Base-by-base conservation (phyloP, 2,888 invertebrate species). In the Chloroclysta siterata region DNA sequence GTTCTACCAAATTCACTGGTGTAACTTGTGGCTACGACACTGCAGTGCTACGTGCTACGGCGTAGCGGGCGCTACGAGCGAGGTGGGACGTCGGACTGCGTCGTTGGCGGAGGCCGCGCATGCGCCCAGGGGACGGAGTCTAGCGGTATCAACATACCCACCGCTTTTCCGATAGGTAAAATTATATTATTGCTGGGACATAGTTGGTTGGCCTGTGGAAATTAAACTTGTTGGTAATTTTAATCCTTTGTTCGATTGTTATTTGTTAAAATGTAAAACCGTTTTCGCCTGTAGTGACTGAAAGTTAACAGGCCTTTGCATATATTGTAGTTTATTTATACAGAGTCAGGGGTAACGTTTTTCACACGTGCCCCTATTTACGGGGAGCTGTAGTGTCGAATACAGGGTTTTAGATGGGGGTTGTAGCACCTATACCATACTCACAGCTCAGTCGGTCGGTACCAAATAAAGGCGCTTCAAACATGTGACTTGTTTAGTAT, bases 91-190 rank as follows among this genome's bases (percentile, higher is more conserved):
- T 75, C 74, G 75, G 81, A 90, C 90, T 90, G 90, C 90, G 90
- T 79, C 90, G 90, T 77, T 76, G 81, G 80, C 77, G 80, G 83
- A 60, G 63, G 60, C 72, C 79, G 83, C 90, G 89, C 90, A 82
- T 84, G 90, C 87, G 90, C 72, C 17, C 73, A 77, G 73, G 76
- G 81, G 83, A 82, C 82, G 80, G 82, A 83, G 69, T 68, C 65
- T 60, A 39, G n/a, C 48, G 65, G 56, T 63, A 70, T 62, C 66
- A 65, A 59, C 63, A 58, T 72, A 77, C 74, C 75, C 73, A 73
- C 73, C 71, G 75, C 72, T 80, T 79, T 79, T 74, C 85, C 85
- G 80, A 84, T 84, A 85, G 79, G 83, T 84, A 82, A 61, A 76
- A 77, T 79, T 79, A 78, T 79, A 75, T 79, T 81, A 81, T 80